These are phyloP conservation scores for Oceanites oceanicus DNA, from an alignment of 2,113 vertebrate genomes.

Conservation along the genomic window DNA sequence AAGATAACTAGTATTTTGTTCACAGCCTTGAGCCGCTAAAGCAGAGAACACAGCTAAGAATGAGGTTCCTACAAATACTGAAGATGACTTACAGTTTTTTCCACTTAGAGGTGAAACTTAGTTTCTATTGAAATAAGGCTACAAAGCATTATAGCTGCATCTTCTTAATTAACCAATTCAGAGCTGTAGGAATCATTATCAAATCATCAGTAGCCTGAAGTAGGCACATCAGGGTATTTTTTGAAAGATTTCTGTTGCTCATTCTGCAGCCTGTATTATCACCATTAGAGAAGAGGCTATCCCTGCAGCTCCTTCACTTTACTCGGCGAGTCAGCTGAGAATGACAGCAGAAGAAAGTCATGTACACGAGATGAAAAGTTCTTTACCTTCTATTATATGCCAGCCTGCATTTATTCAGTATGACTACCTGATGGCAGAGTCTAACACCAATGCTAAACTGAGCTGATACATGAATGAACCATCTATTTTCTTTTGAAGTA, in stretches of 20 bases:
- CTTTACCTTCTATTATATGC: not conserved
- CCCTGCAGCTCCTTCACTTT: not conserved
- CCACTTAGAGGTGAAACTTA: not conserved
- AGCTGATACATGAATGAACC: rapidly evolving
- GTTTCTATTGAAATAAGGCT: not conserved
- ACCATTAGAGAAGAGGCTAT: not conserved
- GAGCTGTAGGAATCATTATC: not conserved
- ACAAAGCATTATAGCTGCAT: not conserved
- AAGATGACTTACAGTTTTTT: slow-evolving; percentile 68
- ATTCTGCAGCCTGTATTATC: not conserved
- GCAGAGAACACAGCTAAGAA: not conserved
- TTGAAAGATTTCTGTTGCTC: not conserved
- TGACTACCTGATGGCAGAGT: not conserved
- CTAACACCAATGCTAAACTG: not conserved
- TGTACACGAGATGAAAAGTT: rapidly evolving
- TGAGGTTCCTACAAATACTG: not conserved
- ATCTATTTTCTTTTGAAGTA: not conserved
- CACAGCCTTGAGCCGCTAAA: slow-evolving; percentile 33
- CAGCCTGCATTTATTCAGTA: too few species aligned
- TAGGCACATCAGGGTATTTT: not conserved
- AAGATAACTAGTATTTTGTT: slow-evolving; percentile 55
- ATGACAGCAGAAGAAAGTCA: not conserved
- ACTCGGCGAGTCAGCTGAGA: not conserved
- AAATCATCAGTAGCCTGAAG: not conserved
- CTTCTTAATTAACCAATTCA: not conserved